A percentile compares a stretch with the other conserved stretches of the same genome.
Evolutionary conservation across 2,888 invertebrate species (phyloP).

Genomic region (Gymnosoma rotundatum): DNA sequence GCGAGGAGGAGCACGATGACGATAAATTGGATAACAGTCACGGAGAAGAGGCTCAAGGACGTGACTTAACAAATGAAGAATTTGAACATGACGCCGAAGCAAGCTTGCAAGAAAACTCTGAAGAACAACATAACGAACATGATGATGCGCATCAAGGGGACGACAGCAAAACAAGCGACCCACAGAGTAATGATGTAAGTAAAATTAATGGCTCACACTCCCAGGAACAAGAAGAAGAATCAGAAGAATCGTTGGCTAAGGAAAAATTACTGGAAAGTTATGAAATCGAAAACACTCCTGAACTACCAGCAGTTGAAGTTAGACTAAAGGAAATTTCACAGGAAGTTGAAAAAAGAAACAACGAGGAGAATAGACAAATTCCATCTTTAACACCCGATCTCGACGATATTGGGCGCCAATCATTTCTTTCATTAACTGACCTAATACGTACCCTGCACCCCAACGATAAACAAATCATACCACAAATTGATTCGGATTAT

Average conservation of each 20-base stretch:
- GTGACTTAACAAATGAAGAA: constrained; percentile 66
- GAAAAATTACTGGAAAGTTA: constrained; percentile 59
- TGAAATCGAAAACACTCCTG: constrained; percentile 71
- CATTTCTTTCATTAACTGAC: constrained; percentile 81
- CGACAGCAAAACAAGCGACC: constrained; percentile 41
- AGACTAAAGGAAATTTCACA: constrained; percentile 81
- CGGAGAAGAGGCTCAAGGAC: constrained; percentile 60
- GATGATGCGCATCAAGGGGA: constrained; percentile 70
- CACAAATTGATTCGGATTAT: constrained; percentile 82
- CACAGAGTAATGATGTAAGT: constrained; percentile 30
- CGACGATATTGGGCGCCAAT: constrained; percentile 80
- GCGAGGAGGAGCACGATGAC: constrained; percentile 61
- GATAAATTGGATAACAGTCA: constrained; percentile 51
- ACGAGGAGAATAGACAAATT: constrained; percentile 71
- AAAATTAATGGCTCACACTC: constrained; percentile 37
- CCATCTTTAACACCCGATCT: constrained; percentile 70
- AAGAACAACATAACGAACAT: constrained; percentile 68
- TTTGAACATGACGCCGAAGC: constrained; percentile 56
- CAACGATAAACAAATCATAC: constrained; percentile 81
- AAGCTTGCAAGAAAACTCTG: constrained; percentile 62
- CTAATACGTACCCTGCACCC: constrained; percentile 81
- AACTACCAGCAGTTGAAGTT: constrained; percentile 80
- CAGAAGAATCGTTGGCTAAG: constrained; percentile 54
- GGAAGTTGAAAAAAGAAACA: constrained; percentile 80
- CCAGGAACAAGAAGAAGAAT: constrained; percentile 62